These are phyloP conservation scores for Cynopterus sphinx DNA, from an alignment of 2,797 vertebrate genomes.

Conservation along the genomic window DNA sequence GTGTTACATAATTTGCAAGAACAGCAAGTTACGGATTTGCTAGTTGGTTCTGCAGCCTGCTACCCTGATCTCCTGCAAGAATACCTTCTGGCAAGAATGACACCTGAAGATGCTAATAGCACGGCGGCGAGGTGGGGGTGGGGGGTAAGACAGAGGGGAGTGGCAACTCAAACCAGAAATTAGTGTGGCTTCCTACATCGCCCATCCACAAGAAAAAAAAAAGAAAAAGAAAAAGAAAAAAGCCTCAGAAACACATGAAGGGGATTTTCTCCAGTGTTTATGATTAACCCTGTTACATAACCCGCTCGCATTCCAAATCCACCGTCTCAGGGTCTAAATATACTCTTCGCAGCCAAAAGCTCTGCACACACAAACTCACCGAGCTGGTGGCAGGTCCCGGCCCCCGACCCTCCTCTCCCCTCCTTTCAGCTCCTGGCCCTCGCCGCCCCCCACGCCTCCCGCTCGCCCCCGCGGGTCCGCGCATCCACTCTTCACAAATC, in stretches of 20 bases:
- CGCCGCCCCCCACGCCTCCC: neutral
- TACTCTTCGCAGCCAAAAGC: conserved; percentile 85
- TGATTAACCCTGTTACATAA: conserved; percentile 99
- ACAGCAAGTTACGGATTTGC: conserved; percentile 78
- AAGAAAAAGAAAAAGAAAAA: conserved; percentile 71
- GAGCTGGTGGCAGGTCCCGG: conserved; percentile 64
- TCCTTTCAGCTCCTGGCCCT: neutral
- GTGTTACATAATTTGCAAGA: conserved; percentile 82
- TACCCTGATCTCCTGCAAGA: conserved; percentile 70
- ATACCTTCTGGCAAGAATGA: conserved; percentile 74
- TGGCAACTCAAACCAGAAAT: conserved; percentile 72
- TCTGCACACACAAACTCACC: conserved; percentile 78
- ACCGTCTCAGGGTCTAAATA: conserved; percentile 95
- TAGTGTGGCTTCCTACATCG: conserved; percentile 60
- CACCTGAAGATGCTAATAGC: conserved; percentile 77
- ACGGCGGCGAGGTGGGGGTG: neutral
- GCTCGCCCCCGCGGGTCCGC: conserved; percentile 35
- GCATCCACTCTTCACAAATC: conserved; percentile 73
- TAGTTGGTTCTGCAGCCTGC: conserved; percentile 71
- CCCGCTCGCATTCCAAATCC: conserved; percentile 95
- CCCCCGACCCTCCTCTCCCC: conserved; percentile 59
- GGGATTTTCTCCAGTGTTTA: conserved; percentile 91
- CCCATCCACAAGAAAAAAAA: neutral
- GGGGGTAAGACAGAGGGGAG: neutral
- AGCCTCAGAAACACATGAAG: conserved; percentile 81